These are phyloP conservation scores for Actinia equina DNA, from an alignment of 64 coral and sea anemone species.

Conservation along the genomic window DNA sequence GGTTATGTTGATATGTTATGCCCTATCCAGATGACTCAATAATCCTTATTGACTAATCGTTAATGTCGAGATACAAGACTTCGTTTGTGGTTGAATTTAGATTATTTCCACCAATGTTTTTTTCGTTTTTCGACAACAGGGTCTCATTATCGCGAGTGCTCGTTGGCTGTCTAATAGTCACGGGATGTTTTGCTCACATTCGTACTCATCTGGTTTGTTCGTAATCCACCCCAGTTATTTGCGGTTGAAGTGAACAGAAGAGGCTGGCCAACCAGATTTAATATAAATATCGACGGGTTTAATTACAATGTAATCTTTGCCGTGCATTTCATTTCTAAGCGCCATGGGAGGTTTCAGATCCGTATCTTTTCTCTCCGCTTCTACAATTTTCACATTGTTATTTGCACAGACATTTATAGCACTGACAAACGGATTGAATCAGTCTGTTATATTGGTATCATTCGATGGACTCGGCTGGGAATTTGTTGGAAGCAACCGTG, in stretches of 20 bases:
- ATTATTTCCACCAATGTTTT: background rate
- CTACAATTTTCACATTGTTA: background rate
- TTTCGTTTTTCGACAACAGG: background rate
- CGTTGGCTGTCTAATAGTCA: background rate
- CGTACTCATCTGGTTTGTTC: background rate
- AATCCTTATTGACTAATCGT: background rate
- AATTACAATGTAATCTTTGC: background rate
- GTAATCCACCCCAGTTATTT: background rate
- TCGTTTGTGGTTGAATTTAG: background rate
- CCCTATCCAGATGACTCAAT: background rate
- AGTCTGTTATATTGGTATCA: constrained; percentile 50
- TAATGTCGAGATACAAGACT: background rate
- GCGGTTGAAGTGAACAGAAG: background rate
- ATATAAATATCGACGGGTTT: background rate
- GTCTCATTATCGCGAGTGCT: background rate
- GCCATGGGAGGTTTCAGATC: background rate
- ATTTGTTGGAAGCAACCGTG: background rate
- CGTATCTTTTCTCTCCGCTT: background rate
- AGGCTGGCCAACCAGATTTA: background rate
- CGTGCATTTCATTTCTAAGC: background rate
- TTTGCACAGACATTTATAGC: background rate
- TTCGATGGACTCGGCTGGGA: constrained; percentile 61
- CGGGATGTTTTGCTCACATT: background rate
- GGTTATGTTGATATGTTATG: background rate
- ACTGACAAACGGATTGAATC: background rate